Conservation (phyloP, 2,888 invertebrate genomes). For the Pollenia labialis region DNA sequence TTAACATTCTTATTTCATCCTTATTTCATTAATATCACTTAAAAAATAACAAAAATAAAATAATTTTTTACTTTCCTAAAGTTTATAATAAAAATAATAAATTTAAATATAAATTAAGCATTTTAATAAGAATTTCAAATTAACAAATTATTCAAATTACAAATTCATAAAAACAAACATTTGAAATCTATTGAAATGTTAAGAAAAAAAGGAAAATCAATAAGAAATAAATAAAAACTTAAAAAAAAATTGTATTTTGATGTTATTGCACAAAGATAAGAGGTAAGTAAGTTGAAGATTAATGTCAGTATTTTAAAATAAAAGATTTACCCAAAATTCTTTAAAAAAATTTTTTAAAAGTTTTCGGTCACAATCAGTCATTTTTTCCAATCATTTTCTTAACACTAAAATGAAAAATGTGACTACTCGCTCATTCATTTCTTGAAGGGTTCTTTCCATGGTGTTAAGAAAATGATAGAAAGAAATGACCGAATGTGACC, state of each 20-base stretch:
- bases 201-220: conserved; percentile 73
- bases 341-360: too few species aligned
- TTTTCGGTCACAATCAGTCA: too few species aligned
- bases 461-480: too few species aligned
- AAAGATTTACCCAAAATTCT: too few species aligned
- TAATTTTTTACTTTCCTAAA: conserved; percentile 73
- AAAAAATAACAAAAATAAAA: conserved; percentile 31
- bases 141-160: conserved; percentile 72
- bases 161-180: conserved; percentile 66
- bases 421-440: too few species aligned
- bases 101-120: conserved; percentile 65
- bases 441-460: too few species aligned
- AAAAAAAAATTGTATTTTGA: conserved; percentile 1
- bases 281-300: conserved; percentile 5
- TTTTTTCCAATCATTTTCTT: too few species aligned
- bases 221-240: conserved; percentile 58
- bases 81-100: conserved; percentile 60
- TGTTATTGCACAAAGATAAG: conserved; percentile 37
- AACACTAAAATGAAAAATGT: too few species aligned
- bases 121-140: conserved; percentile 74
- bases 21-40: conserved; percentile 43
- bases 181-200: conserved; percentile 76
- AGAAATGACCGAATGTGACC: too few species aligned
- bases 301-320: neutral
- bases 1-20: conserved; percentile 10